These are phyloP conservation scores for Dynastes grantii DNA, from an alignment of 2,888 invertebrate species.

Conservation along the genomic window DNA sequence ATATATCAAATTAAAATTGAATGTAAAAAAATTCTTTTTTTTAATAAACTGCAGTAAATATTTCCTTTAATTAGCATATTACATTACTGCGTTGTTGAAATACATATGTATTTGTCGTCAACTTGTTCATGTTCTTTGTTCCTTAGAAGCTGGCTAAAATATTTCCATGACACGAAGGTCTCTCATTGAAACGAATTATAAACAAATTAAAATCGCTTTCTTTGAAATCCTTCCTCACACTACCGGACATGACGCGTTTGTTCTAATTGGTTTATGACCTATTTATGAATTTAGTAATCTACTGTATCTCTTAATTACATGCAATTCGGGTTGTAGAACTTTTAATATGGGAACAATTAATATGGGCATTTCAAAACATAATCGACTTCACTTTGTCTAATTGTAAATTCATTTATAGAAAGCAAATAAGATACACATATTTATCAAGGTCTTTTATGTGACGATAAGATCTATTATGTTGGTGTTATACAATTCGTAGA, in stretches of 20 bases:
- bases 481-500: conserved; percentile 6
- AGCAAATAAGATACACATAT: conserved; percentile 5
- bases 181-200: conserved; percentile 9
- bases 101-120: too few relatives aligned
- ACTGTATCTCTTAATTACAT: conserved; percentile 25
- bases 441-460: not conserved
- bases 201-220: conserved; percentile 28
- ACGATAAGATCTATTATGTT: not conserved
- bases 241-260: conserved; percentile 35
- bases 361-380: too few relatives aligned
- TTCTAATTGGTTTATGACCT: conserved; percentile 42
- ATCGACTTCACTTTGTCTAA: too few relatives aligned
- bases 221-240: conserved; percentile 30
- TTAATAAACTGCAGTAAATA: too few relatives aligned
- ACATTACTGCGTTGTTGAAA: too few relatives aligned
- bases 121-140: too few relatives aligned
- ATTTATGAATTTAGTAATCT: conserved; percentile 44
- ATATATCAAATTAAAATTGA: too few relatives aligned
- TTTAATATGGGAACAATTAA: too few relatives aligned
- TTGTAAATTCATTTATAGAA: too few relatives aligned
- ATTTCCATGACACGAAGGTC: not conserved
- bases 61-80: too few relatives aligned
- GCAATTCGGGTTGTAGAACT: not conserved
- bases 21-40: too few relatives aligned
- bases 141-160: too few relatives aligned